Evolutionary conservation across 2,113 vertebrate species (phyloP), one percentile per base, ranked within the genome.

Genomic region (Egretta garzetta): DNA sequence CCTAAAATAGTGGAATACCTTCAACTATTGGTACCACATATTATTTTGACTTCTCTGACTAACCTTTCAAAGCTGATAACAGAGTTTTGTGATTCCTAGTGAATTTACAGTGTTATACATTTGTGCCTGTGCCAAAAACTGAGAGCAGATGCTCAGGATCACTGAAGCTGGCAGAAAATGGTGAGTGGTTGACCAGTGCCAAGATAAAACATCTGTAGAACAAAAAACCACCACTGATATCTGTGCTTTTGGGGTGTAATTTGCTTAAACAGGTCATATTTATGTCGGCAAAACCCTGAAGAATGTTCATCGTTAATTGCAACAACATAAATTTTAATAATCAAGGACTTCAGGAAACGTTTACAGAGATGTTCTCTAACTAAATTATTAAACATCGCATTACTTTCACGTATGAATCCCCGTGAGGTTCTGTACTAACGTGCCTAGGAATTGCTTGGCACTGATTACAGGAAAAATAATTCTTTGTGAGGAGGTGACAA

Each of bases 331-430:
- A 95, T 64, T 35, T 92, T 95, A 93, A 91, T 93, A 91, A 94
- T 87, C 76, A 92, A 94, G 64, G 64, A 93, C 49, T 92, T 95
- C 63, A 87, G 76, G 68, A 93, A 97, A 83, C 88, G 68, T 63
- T 91, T 95, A 79, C 32, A 74, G 56, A 92, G 63, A 86, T 22
- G 33, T 93, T 92, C 64, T 90, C 59, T 91, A 92, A 82, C 47
- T 93, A 73, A 94, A 93, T 96, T 96, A 93, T 97, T 94, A 95
- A 96, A 67, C 72, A 81, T 35, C 11, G 4, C 35, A 64, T 92
- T 90, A 62, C 50, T 96, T 95, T 81, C 39, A 75, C 63, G 30
- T 90, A 41, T 59, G 68, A 93, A 84, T 95, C 86, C 43, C 43
- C 60, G 26, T 20, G 21, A 95, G 72, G 55, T 92, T 73, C 68